Base-by-base conservation (phyloP, 2,113 vertebrate genomes). In the Psophia crepitans region DNA sequence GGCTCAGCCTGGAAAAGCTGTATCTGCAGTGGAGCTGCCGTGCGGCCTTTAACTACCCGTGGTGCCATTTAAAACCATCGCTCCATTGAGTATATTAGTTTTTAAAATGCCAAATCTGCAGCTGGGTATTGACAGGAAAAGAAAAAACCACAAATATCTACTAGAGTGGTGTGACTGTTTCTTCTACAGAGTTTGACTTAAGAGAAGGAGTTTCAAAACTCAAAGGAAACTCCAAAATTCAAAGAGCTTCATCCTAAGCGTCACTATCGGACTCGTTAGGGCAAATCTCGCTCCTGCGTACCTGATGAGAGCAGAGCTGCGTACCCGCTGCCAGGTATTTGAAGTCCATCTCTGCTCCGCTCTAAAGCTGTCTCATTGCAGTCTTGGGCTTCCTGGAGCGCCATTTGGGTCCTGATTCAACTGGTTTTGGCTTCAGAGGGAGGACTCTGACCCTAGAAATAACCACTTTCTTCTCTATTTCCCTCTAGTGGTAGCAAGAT, bases 1-100 rank as follows among this genome's bases (percentile, higher is more conserved):
- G 84, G 69, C 63, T 90, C 75, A 63, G 84, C 39, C 49, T 94
- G 82, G 63, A 83, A 83, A 83, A 79, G 51, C 63, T 85, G 20
- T 28, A 65, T 26, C 44, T 93, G 78, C 74, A 84, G 56, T 7
- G 4, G 28, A 86, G 49, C 37, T 46, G 39, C 91, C 93, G 73
- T 1, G 27, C 49, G 56, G 63, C 43, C 48, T 86, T 64, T 12
- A 70, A 17, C n/a, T 27, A 37, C 9, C 20, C 1, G 0, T 8
- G 61, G 57, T 16, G 41, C 41, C 66, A 54, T 7, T 78, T 74
- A 26, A 44, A 87, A 87, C 18, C 13, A 64, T 12, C 60, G 30
- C 12, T 22, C 79, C 41, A 43, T 63, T 61, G 41, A 49, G n/a
- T 19, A 24, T 3, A 58, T 3, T 22, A 4, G 8, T 35, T 70